A percentile compares a stretch with the other conserved stretches of the same genome.
These are phyloP conservation scores for Plebejus melissa DNA, from an alignment of 2,888 invertebrate genomes.

Conservation along the genomic window DNA sequence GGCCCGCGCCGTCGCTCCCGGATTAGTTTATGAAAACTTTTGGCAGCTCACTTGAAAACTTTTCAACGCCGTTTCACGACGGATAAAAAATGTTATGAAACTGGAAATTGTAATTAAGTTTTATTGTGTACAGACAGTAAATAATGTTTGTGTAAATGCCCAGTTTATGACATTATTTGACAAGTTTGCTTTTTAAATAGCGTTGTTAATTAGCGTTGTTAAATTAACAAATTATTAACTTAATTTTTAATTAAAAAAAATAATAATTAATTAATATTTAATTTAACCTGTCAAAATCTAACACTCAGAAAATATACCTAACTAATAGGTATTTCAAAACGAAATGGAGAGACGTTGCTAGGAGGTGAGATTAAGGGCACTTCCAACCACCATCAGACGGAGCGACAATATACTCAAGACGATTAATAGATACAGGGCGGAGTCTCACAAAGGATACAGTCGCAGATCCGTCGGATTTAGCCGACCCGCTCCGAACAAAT, in stretches of 20 bases:
- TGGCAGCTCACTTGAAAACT: conserved; percentile 53
- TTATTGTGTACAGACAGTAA: background rate
- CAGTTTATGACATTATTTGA: too few relatives aligned
- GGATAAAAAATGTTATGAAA: conserved; percentile 52
- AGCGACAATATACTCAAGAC: conserved; percentile 20
- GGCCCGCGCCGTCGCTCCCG: conserved; percentile 57
- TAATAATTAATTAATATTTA: too few relatives aligned
- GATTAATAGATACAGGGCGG: background rate
- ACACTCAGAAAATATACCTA: background rate
- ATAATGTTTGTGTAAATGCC: background rate
- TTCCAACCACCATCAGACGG: background rate
- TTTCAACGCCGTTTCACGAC: conserved; percentile 70
- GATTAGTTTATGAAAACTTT: conserved; percentile 71
- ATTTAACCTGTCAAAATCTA: too few relatives aligned
- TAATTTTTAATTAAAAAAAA: too few relatives aligned
- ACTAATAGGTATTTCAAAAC: background rate
- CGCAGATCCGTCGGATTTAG: conserved; percentile 7
- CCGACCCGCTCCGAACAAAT: conserved; percentile 8
- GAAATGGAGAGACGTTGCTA: background rate
- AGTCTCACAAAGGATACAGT: conserved; percentile 10
- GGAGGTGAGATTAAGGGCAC: background rate
- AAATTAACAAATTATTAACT: too few relatives aligned
- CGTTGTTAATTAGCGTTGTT: background rate
- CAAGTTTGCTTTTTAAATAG: background rate
- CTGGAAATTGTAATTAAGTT: conserved; percentile 42